Evolutionary conservation across 2,888 invertebrate species (phyloP).

Genomic region (Andrena flavipes): DNA sequence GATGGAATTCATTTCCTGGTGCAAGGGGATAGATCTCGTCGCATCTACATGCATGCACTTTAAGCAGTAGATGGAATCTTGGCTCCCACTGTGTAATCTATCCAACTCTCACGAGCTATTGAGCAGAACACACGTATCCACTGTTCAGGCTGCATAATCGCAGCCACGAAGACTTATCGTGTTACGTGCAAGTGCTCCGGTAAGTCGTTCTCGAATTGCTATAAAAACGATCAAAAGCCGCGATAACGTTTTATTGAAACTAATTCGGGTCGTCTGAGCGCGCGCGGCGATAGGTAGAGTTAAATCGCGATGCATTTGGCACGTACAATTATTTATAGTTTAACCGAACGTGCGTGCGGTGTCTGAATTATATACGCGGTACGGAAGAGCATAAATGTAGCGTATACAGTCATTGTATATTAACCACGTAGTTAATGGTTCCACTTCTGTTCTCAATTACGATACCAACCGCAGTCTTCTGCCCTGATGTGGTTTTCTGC

Average conservation of each 20-base stretch:
- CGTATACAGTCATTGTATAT: conserved; percentile 36
- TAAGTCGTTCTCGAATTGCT: background rate
- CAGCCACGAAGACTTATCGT: conserved; percentile 8
- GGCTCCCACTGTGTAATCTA: conserved; percentile 56
- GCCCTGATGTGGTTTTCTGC: background rate
- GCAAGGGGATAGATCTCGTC: conserved; percentile 4
- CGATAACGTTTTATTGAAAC: background rate
- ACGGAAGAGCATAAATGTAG: conserved; percentile 50
- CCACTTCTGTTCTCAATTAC: conserved; percentile 39
- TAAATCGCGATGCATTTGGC: conserved; percentile 55
- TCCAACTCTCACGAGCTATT: conserved; percentile 55
- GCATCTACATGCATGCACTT: conserved; percentile 16
- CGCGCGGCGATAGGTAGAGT: background rate
- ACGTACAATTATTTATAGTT: conserved; percentile 61
- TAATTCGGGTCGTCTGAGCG: background rate
- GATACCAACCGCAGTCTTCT: conserved; percentile 7
- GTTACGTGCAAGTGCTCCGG: background rate
- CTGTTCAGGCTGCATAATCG: conserved; percentile 62
- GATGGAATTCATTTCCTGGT: conserved; percentile 17
- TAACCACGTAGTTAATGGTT: conserved; percentile 34
- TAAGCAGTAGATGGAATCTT: conserved; percentile 36
- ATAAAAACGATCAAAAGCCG: background rate
- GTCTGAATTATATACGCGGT: conserved; percentile 57
- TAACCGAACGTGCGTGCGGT: conserved; percentile 37
- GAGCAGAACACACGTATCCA: conserved; percentile 52